A percentile compares a stretch with the other conserved stretches of the same genome.
Conservation (phyloP, 2,797 vertebrate species). For the Pangasius macronema region DNA sequence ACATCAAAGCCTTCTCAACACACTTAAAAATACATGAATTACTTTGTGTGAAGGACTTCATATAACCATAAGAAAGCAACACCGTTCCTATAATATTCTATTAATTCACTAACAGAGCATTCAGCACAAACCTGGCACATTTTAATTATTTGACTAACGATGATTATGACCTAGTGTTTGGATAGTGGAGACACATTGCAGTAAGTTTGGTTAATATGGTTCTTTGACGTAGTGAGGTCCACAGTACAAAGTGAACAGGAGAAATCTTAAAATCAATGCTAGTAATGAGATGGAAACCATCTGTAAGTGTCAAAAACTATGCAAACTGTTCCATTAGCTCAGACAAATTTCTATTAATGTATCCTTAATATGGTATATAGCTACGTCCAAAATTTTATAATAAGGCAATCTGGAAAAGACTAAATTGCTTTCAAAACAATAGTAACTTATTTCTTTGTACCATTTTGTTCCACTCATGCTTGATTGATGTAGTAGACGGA, state of each 20-base stretch:
- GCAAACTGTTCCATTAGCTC: not conserved
- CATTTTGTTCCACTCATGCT: conserved; percentile 9
- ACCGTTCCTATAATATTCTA: too few relatives aligned
- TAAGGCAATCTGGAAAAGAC: not conserved
- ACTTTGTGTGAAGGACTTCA: not conserved
- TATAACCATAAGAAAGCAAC: too few relatives aligned
- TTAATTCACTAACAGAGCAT: not conserved
- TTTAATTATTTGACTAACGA: not conserved
- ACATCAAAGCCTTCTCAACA: not conserved
- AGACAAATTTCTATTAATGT: not conserved
- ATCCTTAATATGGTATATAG: not conserved
- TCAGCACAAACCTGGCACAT: not conserved
- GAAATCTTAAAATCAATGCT: conserved; percentile 6
- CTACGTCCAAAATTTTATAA: not conserved
- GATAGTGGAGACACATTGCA: not conserved
- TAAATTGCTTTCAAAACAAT: not conserved
- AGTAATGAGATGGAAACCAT: conserved; percentile 23
- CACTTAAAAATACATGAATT: not conserved
- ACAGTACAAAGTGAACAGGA: not conserved
- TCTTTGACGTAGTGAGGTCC: not conserved
- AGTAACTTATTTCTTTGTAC: not conserved
- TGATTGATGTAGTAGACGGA: conserved; percentile 1
- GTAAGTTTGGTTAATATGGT: not conserved
- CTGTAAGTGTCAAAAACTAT: not conserved
- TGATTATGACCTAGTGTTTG: not conserved